phyloP scores from a whole-genome alignment of 2,113 vertebrate genomes.

The Chloropsis cyanopogon region DNA sequence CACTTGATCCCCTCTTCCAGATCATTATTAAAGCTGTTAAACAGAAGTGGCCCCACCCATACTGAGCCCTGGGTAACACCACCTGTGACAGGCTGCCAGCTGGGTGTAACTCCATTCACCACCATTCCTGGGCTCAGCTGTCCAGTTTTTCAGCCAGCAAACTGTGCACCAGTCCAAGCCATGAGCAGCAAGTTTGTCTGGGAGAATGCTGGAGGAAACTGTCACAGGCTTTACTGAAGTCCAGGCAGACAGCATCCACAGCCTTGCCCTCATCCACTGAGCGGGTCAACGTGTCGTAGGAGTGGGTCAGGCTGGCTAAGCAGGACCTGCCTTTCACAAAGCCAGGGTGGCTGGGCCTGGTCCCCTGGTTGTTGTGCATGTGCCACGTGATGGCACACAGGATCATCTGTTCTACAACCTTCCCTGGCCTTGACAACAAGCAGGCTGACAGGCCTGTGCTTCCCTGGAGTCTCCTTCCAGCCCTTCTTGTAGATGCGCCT shows the following conservation, averaged over 20 bases:
- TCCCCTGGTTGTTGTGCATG: background rate
- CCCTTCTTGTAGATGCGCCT: background rate
- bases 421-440: fast-evolving
- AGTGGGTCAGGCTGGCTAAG: background rate
- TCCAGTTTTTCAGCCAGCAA: background rate
- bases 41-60: background rate
- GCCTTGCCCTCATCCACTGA: background rate
- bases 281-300: background rate
- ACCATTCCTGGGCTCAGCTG: background rate
- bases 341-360: background rate
- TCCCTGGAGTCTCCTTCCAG: no score
- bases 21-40: background rate
- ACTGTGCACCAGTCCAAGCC: background rate
- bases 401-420: background rate
- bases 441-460: background rate
- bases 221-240: background rate
- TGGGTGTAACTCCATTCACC: background rate
- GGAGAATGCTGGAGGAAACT: background rate
- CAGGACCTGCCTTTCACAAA: background rate
- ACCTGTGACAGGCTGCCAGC: background rate
- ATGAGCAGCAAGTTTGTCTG: background rate
- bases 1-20: background rate
- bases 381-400: background rate
- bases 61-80: background rate
- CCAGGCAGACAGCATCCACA: background rate